Conservation (phyloP, 2,888 invertebrate genomes). For the Drosophila lacicola region DNA sequence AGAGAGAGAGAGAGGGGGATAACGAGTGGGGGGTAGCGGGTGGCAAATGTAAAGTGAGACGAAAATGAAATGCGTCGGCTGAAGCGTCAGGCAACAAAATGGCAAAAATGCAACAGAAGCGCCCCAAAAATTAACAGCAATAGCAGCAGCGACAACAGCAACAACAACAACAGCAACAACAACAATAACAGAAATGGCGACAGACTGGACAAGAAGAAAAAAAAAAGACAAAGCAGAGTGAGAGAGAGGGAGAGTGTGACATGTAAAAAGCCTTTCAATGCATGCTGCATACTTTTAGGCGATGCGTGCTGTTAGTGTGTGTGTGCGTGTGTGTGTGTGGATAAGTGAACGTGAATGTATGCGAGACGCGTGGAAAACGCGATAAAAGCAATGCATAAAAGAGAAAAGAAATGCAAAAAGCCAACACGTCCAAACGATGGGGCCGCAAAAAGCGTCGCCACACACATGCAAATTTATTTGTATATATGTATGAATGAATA, state of each 20-base stretch:
- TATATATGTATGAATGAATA: neutral
- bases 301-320: slow-evolving; percentile 43
- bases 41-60: slow-evolving; percentile 34
- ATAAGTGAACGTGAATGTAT: slow-evolving; percentile 37
- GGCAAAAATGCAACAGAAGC: slow-evolving; percentile 71
- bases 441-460: slow-evolving; percentile 52
- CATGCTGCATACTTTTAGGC: slow-evolving; percentile 79
- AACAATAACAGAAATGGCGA: slow-evolving; percentile 33
- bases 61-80: slow-evolving; percentile 59
- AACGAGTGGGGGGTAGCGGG: neutral
- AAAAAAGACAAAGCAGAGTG: slow-evolving; percentile 14
- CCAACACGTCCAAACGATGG: slow-evolving; percentile 70
- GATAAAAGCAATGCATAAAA: slow-evolving; percentile 80
- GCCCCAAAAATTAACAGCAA: slow-evolving; percentile 72
- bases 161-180: slow-evolving; percentile 24
- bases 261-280: slow-evolving; percentile 79
- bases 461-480: slow-evolving; percentile 26
- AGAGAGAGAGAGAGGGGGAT: slow-evolving; percentile 10
- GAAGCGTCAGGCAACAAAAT: slow-evolving; percentile 46
- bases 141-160: slow-evolving; percentile 46
- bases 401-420: slow-evolving; percentile 75
- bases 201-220: slow-evolving; percentile 19
- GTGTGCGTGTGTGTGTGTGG: slow-evolving; percentile 17
- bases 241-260: slow-evolving; percentile 47
- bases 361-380: slow-evolving; percentile 68